Evolutionary conservation across 2,888 invertebrate species (phyloP).

Genomic region (Drosophila emarginata): DNA sequence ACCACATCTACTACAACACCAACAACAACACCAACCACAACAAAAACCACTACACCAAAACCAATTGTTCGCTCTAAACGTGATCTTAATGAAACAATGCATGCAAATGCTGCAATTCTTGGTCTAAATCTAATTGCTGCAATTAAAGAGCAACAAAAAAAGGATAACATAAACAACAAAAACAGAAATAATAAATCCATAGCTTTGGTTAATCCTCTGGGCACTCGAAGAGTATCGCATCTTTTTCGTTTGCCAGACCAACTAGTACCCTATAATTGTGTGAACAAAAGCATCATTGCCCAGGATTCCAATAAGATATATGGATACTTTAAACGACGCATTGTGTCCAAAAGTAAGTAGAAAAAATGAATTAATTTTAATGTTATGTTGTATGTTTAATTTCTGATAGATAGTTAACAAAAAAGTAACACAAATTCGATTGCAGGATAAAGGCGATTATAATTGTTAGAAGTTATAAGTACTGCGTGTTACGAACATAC

Average conservation of each 20-base stretch:
- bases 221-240: constrained; percentile 39
- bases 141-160: constrained; percentile 33
- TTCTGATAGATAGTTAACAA: no score
- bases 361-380: neutral
- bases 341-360: constrained; percentile 87
- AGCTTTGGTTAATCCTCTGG: constrained; percentile 63
- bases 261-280: constrained; percentile 82
- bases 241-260: constrained; percentile 1
- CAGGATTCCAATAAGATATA: constrained; percentile 87
- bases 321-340: constrained; percentile 87
- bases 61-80: constrained; percentile 51
- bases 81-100: constrained; percentile 65
- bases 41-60: constrained; percentile 40
- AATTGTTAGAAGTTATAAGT: no score
- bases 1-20: constrained; percentile 75
- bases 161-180: constrained; percentile 9
- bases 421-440: no score
- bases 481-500: no score
- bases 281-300: constrained; percentile 85
- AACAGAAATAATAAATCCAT: constrained; percentile 41
- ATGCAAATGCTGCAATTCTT: constrained; percentile 72
- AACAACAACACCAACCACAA: constrained; percentile 69
- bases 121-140: constrained; percentile 64
- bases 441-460: no score
- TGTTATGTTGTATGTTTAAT: neutral